Evolutionary conservation across 1,140 invertebrate genomes (phyloP).

Genomic region (Stenopsyche tienmushanensis): DNA sequence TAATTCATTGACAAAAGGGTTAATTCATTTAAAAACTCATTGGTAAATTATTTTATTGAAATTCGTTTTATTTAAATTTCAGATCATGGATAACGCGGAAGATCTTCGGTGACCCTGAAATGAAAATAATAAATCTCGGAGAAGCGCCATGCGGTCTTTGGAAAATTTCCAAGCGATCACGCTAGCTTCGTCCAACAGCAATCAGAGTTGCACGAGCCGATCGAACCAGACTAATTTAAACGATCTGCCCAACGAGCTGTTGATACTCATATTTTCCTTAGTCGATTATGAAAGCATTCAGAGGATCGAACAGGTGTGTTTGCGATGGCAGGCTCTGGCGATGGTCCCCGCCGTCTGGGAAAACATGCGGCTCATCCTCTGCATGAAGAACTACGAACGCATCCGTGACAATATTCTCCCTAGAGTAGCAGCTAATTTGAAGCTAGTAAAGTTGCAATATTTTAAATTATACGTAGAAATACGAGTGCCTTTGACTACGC

Average conservation of each 20-base stretch:
- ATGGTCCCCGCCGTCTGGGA: constrained; percentile 55
- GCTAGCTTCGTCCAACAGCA: not conserved
- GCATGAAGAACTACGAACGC: constrained; percentile 56
- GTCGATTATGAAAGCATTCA: constrained; percentile 55
- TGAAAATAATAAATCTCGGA: not conserved
- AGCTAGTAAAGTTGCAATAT: constrained; percentile 57
- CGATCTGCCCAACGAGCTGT: constrained; percentile 56
- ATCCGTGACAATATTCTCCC: constrained; percentile 55
- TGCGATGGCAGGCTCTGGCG: constrained; percentile 54
- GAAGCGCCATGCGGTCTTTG: constrained; percentile 3
- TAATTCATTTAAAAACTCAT: no score
- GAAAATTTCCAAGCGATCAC: constrained; percentile 6
- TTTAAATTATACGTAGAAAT: constrained; percentile 57
- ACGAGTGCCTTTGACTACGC: constrained; percentile 52
- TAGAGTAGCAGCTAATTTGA: constrained; percentile 54
- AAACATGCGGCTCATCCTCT: constrained; percentile 53
- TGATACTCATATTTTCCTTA: constrained; percentile 57
- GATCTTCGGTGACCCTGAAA: not conserved
- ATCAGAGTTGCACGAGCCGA: not conserved
- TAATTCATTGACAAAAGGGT: no score
- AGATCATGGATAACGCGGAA: no score
- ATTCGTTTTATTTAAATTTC: no score
- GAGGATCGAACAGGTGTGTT: constrained; percentile 53
- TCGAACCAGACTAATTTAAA: constrained; percentile 45
- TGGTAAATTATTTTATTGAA: no score